Percentiles rank a stretch among this genome's conserved stretches.
Conservation (phyloP, 2,113 vertebrate species). For the Sula dactylatra region DNA sequence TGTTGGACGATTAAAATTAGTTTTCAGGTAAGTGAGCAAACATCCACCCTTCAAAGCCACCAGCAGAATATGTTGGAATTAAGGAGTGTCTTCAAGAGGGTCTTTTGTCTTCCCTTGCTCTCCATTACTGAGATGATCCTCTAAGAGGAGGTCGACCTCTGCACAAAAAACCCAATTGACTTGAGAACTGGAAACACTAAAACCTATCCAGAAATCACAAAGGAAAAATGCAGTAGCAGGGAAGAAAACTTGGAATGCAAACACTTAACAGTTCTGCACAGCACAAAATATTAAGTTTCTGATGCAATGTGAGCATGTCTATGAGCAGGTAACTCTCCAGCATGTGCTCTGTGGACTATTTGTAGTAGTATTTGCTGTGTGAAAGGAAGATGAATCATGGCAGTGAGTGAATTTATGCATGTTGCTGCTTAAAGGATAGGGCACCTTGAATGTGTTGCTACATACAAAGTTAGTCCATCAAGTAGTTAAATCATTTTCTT, state of each 20-base stretch:
- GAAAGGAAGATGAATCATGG: not conserved
- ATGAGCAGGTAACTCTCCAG: not conserved
- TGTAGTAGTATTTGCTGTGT: not conserved
- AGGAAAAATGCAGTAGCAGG: not conserved
- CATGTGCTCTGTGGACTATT: not conserved
- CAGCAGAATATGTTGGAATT: not conserved
- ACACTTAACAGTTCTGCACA: not conserved
- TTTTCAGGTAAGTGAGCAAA: not conserved
- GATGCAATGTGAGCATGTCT: not conserved
- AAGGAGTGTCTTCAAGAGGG: not conserved
- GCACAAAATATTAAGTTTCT: not conserved
- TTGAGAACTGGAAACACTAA: not conserved
- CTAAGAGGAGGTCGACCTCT: not conserved
- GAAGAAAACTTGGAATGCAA: not conserved
- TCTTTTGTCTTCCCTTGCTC: not conserved
- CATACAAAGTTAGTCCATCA: not conserved
- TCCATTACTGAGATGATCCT: not conserved
- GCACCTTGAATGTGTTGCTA: not conserved
- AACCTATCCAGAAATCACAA: not conserved
- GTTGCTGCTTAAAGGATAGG: slow-evolving; percentile 6
- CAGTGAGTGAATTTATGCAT: not conserved
- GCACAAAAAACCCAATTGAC: not conserved
- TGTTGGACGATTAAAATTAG: not conserved
- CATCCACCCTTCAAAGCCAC: not conserved
- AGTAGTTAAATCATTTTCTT: slow-evolving; percentile 58